Base-by-base conservation (phyloP, 2,888 invertebrate species). In the Helobdella robusta region DNA sequence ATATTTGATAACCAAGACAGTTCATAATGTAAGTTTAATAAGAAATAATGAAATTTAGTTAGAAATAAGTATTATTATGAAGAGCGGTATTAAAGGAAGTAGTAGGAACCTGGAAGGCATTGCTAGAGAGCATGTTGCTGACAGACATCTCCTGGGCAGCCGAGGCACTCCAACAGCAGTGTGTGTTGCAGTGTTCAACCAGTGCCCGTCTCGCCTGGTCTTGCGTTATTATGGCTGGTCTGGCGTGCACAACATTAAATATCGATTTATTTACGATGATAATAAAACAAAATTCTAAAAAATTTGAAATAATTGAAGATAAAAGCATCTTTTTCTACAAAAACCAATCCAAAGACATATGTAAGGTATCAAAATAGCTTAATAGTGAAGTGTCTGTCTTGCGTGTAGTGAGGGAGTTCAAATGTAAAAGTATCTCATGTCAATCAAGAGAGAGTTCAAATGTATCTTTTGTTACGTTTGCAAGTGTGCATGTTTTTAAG, bases 71-170 rank as follows among this genome's bases (percentile, higher is more conserved):
- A n/a, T n/a, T n/a, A n/a, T n/a, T n/a, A n/a, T n/a, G n/a, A n/a
- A n/a, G n/a, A n/a, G n/a, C n/a, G n/a, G n/a, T n/a, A n/a, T n/a
- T n/a, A n/a, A n/a, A n/a, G n/a, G n/a, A n/a, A n/a, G n/a, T n/a
- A n/a, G n/a, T n/a, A 56, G 8, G n/a, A 5, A 67, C 67, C 23
- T 64, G 67, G 36, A 65, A 64, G 20, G 67, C 67, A 59, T 46
- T 64, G 28, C 46, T 54, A 1, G 64, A 18, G 5, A 59, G 25
- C 46, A 67, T 52, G 36, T 40, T 50, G n/a, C 34, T 11, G 15
- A 67, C 40, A 6, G 11, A 32, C 59, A 65, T 64, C 28, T 67
- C 35, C 30, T 59, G n/a, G n/a, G 67, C 67, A 15, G 67, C 52
- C 25, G 32, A 18, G 5, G 34, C 40, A 23, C 67, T 60, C 48